Conservation (phyloP, 53 echinoderm and acorn worm genomes). For the Antedon mediterranea region DNA sequence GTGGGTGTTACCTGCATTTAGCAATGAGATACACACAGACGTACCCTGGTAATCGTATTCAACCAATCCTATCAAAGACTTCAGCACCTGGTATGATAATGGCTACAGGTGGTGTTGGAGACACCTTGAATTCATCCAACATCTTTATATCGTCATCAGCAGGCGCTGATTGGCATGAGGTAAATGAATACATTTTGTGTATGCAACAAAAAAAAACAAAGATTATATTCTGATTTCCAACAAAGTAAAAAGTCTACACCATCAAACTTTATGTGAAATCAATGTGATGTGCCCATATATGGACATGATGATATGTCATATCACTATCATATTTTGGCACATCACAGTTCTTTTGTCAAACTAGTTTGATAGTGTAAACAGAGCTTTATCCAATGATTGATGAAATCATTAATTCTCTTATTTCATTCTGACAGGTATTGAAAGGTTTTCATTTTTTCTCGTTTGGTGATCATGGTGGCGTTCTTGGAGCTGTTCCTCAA, state of each 20-base stretch:
- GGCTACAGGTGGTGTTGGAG: slow-evolving; percentile 48
- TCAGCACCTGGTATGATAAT: slow-evolving; percentile 87
- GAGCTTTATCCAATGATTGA: too few species aligned
- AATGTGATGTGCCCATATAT: too few species aligned
- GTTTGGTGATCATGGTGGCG: slow-evolving; percentile 87
- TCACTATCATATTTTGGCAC: too few species aligned
- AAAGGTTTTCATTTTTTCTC: slow-evolving; percentile 57
- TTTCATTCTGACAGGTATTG: slow-evolving; percentile 30
- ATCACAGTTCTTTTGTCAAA: too few species aligned
- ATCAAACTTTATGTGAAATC: too few species aligned
- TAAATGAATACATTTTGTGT: too few species aligned
- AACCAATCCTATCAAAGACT: slow-evolving; percentile 68
- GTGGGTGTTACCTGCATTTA: slow-evolving; percentile 58
- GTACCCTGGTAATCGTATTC: slow-evolving; percentile 38
- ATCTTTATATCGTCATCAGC: slow-evolving; percentile 61
- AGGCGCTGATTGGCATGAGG: slow-evolving; percentile 67
- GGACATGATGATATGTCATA: too few species aligned
- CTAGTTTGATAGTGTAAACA: too few species aligned
- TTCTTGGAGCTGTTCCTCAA: slow-evolving; percentile 57
- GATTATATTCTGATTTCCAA: too few species aligned
- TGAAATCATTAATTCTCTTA: not conserved
- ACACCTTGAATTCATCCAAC: slow-evolving; percentile 11
- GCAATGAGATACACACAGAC: slow-evolving; percentile 58
- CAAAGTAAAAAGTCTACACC: too few species aligned
- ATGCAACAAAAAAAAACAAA: too few species aligned